Conservation (phyloP, 2,888 invertebrate species). For the Tuta absoluta region DNA sequence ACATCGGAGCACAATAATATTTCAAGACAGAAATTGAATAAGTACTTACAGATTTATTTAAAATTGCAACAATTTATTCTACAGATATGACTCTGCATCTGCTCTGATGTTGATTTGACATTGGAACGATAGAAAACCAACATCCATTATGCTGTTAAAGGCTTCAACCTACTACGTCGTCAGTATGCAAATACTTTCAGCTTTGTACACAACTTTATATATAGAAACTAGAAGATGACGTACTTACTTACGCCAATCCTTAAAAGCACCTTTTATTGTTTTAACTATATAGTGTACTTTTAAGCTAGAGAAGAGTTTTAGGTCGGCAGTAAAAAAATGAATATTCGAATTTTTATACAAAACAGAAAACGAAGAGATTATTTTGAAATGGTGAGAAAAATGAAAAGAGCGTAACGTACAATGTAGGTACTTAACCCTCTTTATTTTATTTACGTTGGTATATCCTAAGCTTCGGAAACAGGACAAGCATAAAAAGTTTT, state of each 20-base stretch:
- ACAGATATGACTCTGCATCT: too few species aligned
- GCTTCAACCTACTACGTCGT: constrained; percentile 55
- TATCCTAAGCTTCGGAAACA: constrained; percentile 1
- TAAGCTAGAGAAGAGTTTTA: not conserved
- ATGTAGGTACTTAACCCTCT: not conserved
- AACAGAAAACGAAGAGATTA: constrained; percentile 8
- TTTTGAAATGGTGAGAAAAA: constrained; percentile 11
- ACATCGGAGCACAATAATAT: too few species aligned
- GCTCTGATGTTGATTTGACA: not conserved
- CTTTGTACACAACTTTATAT: constrained; percentile 51
- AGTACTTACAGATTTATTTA: too few species aligned
- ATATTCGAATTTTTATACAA: too few species aligned
- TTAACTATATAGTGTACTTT: not conserved
- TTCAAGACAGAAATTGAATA: too few species aligned
- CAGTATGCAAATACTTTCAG: constrained; percentile 64
- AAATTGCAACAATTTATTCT: too few species aligned
- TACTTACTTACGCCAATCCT: not conserved
- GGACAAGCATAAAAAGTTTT: constrained; percentile 15
- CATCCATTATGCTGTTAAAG: constrained; percentile 39
- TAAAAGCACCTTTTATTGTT: not conserved
- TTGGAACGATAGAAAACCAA: not conserved
- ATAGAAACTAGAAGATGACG: not conserved
- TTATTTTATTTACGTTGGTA: constrained; percentile 21
- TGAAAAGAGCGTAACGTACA: not conserved
- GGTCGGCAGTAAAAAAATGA: not conserved